Conservation (phyloP, 1,140 invertebrate species). For the Drosophila persimilis region DNA sequence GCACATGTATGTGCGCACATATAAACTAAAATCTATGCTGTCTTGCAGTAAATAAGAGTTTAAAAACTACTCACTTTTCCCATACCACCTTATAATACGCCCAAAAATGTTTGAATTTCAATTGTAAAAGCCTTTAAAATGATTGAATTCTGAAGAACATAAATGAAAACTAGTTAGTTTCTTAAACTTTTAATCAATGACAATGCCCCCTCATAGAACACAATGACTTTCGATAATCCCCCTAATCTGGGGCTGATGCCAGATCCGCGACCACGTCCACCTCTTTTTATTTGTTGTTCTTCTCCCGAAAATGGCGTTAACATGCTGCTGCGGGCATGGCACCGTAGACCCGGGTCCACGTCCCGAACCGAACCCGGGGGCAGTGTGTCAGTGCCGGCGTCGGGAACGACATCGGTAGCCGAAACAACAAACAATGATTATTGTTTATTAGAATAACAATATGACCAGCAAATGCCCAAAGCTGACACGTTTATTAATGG, state of each 20-base stretch:
- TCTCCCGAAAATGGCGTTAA: constrained; percentile 21
- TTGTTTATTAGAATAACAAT: constrained; percentile 54
- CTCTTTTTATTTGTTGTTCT: too few relatives aligned
- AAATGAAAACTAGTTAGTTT: not conserved
- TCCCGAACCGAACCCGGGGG: too few relatives aligned
- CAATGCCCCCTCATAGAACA: too few relatives aligned
- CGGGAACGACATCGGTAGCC: constrained; percentile 17
- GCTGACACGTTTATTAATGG: constrained; percentile 44
- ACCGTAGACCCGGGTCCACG: not conserved
- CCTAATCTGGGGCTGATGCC: too few relatives aligned
- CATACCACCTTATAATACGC: too few relatives aligned
- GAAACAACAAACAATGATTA: constrained; percentile 40
- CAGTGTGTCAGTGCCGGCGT: not conserved
- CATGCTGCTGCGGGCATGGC: constrained; percentile 35
- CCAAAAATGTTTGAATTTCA: too few relatives aligned
- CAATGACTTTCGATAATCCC: too few relatives aligned
- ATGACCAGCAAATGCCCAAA: constrained; percentile 24
- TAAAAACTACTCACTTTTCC: not conserved
- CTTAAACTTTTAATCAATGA: too few relatives aligned
- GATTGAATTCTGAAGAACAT: not conserved
- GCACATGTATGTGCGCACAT: too few relatives aligned
- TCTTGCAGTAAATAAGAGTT: too few relatives aligned
- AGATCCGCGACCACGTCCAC: too few relatives aligned
- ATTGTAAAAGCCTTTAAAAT: not conserved
- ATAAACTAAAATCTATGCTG: too few relatives aligned